A percentile compares a stretch with the other conserved stretches of the same genome.
Conservation (phyloP, 2,113 vertebrate genomes). For the Oplegnathus fasciatus region DNA sequence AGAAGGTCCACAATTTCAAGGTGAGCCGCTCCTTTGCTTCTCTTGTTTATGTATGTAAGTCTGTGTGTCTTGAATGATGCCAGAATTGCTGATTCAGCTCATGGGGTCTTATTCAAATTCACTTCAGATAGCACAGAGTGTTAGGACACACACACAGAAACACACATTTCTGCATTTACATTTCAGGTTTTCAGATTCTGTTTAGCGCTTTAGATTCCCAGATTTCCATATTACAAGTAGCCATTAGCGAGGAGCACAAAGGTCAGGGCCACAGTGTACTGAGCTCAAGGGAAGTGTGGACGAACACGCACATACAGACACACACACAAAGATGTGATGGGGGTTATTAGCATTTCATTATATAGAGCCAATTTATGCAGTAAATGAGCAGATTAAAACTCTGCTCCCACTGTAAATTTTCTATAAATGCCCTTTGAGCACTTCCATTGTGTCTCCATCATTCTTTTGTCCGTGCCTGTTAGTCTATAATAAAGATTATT, state of each 20-base stretch:
- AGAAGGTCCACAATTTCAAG: slow-evolving; percentile 99
- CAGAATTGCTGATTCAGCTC: slow-evolving; percentile 61
- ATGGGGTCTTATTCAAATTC: slow-evolving; percentile 62
- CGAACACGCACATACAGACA: slow-evolving; percentile 16
- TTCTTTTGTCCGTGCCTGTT: slow-evolving; percentile 13
- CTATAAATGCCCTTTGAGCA: slow-evolving; percentile 26
- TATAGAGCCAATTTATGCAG: slow-evolving; percentile 42
- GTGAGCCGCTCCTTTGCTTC: slow-evolving; percentile 83
- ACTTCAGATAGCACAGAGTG: slow-evolving; percentile 27
- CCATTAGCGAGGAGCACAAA: slow-evolving; percentile 40
- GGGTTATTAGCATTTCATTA: slow-evolving; percentile 64
- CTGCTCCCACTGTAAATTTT: not conserved
- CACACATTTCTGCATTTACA: slow-evolving; percentile 28
- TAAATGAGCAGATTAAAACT: slow-evolving; percentile 48
- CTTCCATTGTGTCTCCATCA: slow-evolving; percentile 32
- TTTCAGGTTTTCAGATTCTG: not conserved
- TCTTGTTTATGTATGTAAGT: not conserved
- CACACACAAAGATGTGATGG: slow-evolving; percentile 35
- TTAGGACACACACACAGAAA: not conserved
- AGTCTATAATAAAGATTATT: slow-evolving; percentile 12
- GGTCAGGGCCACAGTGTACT: slow-evolving; percentile 27
- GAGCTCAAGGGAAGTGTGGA: slow-evolving; percentile 29
- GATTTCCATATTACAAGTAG: slow-evolving; percentile 32
- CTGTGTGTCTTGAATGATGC: slow-evolving; percentile 4
- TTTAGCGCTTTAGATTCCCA: not conserved